phyloP scores from a whole-genome alignment of 2,797 vertebrate species.

The Sandelia bainsii region DNA sequence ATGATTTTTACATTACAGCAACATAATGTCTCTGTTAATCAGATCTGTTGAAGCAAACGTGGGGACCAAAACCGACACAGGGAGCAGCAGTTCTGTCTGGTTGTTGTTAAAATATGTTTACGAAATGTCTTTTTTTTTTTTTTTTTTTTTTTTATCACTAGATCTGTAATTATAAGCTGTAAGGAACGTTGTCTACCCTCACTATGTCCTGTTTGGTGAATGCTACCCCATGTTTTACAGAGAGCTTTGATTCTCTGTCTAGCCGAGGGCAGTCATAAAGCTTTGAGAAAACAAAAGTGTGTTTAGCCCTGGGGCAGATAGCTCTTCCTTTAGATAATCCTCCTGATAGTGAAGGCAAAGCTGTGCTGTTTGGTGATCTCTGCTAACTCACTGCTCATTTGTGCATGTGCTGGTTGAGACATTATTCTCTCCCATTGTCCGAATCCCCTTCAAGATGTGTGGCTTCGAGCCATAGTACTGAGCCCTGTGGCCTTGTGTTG shows the following conservation, averaged over 20 bases:
- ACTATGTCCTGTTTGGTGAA: slow-evolving; percentile 53
- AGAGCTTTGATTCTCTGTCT: slow-evolving; percentile 62
- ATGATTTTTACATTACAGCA: slow-evolving; percentile 19
- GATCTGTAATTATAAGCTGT: slow-evolving; percentile 54
- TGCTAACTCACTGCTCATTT: slow-evolving; percentile 53
- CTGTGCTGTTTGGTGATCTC: slow-evolving; percentile 55
- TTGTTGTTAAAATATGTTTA: slow-evolving; percentile 54
- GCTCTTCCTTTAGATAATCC: slow-evolving; percentile 72
- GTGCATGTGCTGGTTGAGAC: slow-evolving; percentile 80
- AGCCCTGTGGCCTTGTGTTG: slow-evolving; percentile 59
- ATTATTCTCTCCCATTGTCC: slow-evolving; percentile 72
- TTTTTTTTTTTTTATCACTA: slow-evolving; percentile 33
- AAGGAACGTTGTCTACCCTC: slow-evolving; percentile 28
- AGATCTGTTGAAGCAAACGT: slow-evolving; percentile 7
- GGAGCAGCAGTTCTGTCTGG: slow-evolving; percentile 13
- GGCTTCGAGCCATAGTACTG: slow-evolving; percentile 44
- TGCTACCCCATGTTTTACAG: slow-evolving; percentile 30
- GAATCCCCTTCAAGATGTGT: slow-evolving; percentile 58
- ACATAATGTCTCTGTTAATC: slow-evolving; percentile 18
- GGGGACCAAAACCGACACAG: slow-evolving; percentile 13
- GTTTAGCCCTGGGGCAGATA: slow-evolving; percentile 61
- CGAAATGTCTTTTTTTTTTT: slow-evolving; percentile 33
- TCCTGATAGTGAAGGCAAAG: slow-evolving; percentile 54
- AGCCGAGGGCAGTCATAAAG: slow-evolving; percentile 68
- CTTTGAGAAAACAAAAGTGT: slow-evolving; percentile 73